These are phyloP conservation scores for Cyanoliseus patagonus DNA, from an alignment of 2,113 vertebrate species.

Conservation along the genomic window DNA sequence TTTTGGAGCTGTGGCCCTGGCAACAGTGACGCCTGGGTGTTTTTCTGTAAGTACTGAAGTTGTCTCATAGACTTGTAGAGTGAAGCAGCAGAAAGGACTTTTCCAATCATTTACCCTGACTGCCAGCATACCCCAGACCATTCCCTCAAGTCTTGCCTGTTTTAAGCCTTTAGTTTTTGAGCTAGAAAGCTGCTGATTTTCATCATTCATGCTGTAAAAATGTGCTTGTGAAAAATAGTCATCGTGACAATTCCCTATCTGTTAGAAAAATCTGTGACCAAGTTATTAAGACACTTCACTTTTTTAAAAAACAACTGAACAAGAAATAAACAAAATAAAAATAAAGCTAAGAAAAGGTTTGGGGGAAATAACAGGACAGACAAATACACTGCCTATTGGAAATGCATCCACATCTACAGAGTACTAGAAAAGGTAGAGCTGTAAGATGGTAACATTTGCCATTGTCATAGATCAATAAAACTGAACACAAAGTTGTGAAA, in stretches of 20 bases:
- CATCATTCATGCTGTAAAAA: not conserved
- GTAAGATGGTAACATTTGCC: not conserved
- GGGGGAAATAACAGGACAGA: not conserved
- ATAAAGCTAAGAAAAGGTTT: not conserved
- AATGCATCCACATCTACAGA: not conserved
- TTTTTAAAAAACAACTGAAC: not conserved
- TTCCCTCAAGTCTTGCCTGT: not conserved
- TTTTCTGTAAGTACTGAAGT: not conserved
- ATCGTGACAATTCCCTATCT: not conserved
- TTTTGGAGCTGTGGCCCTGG: constrained; percentile 10
- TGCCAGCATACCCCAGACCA: not conserved
- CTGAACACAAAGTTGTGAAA: not conserved
- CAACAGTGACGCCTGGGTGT: not conserved
- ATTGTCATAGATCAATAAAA: not conserved
- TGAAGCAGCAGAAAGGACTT: not conserved
- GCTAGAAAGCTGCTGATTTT: not conserved
- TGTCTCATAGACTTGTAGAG: not conserved
- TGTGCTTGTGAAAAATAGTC: not conserved
- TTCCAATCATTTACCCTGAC: not conserved
- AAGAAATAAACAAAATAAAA: not conserved
- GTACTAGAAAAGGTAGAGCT: not conserved
- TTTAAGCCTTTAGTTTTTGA: not conserved
- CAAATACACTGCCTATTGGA: not conserved
- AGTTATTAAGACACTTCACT: not conserved
- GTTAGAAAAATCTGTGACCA: not conserved